Conservation (phyloP, 2,797 vertebrate species). For the Sebastiscus albofasciatus region DNA sequence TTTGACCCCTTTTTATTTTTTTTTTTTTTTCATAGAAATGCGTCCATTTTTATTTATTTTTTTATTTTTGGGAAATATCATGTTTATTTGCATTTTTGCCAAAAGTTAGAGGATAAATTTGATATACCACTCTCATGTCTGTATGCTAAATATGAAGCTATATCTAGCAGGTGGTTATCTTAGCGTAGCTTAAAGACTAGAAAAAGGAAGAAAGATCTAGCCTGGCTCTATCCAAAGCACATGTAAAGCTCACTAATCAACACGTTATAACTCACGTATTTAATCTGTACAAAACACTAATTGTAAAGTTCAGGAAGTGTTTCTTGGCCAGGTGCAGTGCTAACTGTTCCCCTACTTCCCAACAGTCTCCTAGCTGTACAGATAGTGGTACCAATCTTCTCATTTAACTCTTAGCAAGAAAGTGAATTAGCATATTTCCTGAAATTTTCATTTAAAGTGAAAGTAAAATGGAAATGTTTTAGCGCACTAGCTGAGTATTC, state of each 20-base stretch:
- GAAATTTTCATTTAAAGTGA: background rate
- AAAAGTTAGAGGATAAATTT: background rate
- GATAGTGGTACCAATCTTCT: background rate
- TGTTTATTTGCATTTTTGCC: background rate
- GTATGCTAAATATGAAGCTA: background rate
- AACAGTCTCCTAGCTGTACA: no score
- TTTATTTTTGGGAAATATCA: background rate
- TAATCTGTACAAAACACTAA: background rate
- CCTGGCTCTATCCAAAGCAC: background rate
- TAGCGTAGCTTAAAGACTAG: background rate
- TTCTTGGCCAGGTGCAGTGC: background rate
- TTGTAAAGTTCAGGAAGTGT: background rate
- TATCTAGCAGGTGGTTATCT: background rate
- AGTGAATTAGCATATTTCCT: background rate
- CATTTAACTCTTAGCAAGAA: background rate
- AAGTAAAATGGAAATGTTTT: background rate
- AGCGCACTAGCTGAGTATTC: background rate
- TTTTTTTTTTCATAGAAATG: background rate
- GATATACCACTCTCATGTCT: background rate
- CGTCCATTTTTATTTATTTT: background rate
- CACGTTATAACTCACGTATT: rapidly evolving
- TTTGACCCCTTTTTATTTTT: background rate
- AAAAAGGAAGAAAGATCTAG: background rate
- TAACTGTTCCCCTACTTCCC: background rate
- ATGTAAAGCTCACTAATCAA: background rate